A percentile compares a stretch with the other conserved stretches of the same genome.
These are phyloP conservation scores for Xiphorhynchus elegans DNA, from an alignment of 2,113 vertebrate species.

Conservation along the genomic window DNA sequence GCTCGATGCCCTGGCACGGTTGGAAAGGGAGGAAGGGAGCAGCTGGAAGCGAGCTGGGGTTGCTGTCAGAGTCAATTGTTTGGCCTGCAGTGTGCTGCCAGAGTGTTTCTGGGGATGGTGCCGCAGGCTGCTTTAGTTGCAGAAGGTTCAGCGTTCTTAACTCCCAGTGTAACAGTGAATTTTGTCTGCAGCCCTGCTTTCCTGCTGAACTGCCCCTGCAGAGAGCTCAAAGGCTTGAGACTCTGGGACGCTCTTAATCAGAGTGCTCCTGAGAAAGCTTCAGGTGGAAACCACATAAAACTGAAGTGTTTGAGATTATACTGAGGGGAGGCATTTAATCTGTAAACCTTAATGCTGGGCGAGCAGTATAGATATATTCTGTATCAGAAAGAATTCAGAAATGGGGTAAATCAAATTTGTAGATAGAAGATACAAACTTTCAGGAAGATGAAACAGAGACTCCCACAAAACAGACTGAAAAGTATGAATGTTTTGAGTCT, in stretches of 20 bases:
- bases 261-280: neutral
- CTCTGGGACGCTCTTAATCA: neutral
- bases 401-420: neutral
- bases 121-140: neutral
- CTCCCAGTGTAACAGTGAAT: rapidly evolving
- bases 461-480: neutral
- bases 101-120: neutral
- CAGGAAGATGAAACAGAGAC: neutral
- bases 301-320: neutral
- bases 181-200: neutral
- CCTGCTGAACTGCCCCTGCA: neutral
- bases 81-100: neutral
- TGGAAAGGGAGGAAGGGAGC: neutral
- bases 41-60: neutral
- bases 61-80: neutral
- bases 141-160: neutral
- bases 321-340: neutral
- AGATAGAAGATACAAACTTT: neutral
- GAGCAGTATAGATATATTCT: neutral
- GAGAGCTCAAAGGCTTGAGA: neutral
- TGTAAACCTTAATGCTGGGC: neutral
- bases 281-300: neutral
- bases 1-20: rapidly evolving
- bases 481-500: neutral
- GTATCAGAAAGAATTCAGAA: neutral